A percentile compares a stretch with the other conserved stretches of the same genome.
phyloP scores from a whole-genome alignment of 2,888 invertebrate species.

The Heteromyza rotundicornis region DNA sequence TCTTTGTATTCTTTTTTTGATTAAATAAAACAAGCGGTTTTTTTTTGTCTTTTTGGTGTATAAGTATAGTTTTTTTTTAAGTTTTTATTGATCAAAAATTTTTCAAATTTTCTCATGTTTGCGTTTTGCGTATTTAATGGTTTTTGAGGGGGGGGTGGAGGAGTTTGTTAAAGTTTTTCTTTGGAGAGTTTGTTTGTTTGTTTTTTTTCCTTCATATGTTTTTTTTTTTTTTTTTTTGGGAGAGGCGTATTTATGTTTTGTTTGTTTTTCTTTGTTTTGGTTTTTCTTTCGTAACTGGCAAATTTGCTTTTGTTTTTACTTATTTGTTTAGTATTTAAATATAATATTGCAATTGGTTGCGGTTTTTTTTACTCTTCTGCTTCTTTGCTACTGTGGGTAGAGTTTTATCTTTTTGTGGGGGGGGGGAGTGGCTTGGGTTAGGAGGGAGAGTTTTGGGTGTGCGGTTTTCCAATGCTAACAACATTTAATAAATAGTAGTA shows the following conservation, averaged over 20 bases:
- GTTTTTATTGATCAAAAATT: slow-evolving; percentile 40
- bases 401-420: slow-evolving; percentile 25
- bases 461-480: slow-evolving; percentile 45
- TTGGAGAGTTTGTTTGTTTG: slow-evolving; percentile 14
- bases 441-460: slow-evolving; percentile 39
- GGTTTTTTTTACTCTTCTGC: slow-evolving; percentile 26
- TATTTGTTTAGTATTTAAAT: slow-evolving; percentile 34
- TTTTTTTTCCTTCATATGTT: slow-evolving; percentile 9
- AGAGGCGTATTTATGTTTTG: not conserved
- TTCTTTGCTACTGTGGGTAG: slow-evolving; percentile 14
- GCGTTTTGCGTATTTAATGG: slow-evolving; percentile 3
- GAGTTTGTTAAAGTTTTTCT: slow-evolving; percentile 9
- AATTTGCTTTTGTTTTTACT: slow-evolving; percentile 24
- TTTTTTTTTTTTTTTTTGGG: slow-evolving; percentile 6
- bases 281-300: slow-evolving; percentile 26
- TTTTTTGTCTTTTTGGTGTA: slow-evolving; percentile 36
- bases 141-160: slow-evolving; percentile 10
- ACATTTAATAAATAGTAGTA: slow-evolving; percentile 54
- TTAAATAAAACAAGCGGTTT: slow-evolving; percentile 38
- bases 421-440: slow-evolving; percentile 40
- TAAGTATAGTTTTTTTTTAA: slow-evolving; percentile 34
- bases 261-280: slow-evolving; percentile 8
- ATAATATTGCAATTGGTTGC: slow-evolving; percentile 39
- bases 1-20: slow-evolving; percentile 22
- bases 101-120: slow-evolving; percentile 25